Evolutionary conservation across 2,888 invertebrate species (phyloP).

Genomic region (Cryptosula pallasiana): DNA sequence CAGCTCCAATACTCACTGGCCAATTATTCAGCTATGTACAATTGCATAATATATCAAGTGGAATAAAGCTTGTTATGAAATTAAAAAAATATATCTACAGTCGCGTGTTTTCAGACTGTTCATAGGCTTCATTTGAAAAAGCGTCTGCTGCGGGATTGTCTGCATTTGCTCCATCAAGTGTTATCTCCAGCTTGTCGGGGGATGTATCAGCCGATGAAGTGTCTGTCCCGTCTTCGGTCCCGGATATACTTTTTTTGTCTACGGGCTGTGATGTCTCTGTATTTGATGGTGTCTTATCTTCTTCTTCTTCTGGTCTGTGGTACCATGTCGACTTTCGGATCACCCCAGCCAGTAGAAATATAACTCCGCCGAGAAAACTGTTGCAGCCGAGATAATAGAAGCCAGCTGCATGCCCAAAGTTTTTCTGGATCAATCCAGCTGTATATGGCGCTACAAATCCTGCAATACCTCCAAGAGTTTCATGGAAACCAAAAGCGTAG

Average conservation of each 20-base stretch:
- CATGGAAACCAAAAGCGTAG: slow-evolving; percentile 20
- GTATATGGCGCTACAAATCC: slow-evolving; percentile 10
- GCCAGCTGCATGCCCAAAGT: not conserved
- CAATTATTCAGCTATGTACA: too few species aligned
- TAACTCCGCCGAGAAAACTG: not conserved
- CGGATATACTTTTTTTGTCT: slow-evolving; percentile 3
- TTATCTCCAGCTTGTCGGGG: not conserved
- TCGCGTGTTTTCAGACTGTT: too few species aligned
- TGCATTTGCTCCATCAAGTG: not conserved
- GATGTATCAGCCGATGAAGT: not conserved
- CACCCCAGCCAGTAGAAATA: not conserved
- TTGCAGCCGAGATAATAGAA: slow-evolving; percentile 20
- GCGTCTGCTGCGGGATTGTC: not conserved
- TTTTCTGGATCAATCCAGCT: slow-evolving; percentile 6
- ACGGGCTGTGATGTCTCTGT: not conserved
- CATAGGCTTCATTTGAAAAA: not conserved
- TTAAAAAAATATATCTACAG: too few species aligned
- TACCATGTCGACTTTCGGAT: slow-evolving; percentile 5
- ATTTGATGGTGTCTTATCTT: not conserved
- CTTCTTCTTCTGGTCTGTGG: slow-evolving; percentile 1
- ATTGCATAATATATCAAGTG: too few species aligned
- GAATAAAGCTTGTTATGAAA: too few species aligned
- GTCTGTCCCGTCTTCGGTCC: not conserved
- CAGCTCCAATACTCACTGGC: too few species aligned
- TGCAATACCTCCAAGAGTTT: slow-evolving; percentile 1